phyloP scores from a whole-genome alignment of 2,113 vertebrate genomes.

The Rhinolophus ferrumequinum region DNA sequence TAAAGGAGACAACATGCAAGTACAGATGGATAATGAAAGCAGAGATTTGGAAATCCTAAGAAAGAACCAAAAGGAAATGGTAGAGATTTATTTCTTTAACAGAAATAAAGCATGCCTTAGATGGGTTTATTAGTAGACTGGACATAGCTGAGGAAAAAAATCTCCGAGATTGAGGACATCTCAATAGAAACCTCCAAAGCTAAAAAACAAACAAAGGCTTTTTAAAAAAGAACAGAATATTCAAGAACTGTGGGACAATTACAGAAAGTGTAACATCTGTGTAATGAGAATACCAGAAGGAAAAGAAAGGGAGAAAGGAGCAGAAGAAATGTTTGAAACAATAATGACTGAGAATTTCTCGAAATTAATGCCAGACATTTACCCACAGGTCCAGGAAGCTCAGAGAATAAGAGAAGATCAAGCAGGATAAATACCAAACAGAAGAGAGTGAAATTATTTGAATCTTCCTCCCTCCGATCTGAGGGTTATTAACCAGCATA shows the following conservation, averaged over 20 bases:
- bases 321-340: neutral
- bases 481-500: neutral
- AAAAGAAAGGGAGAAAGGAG: neutral
- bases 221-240: neutral
- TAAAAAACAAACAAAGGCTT: constrained; percentile 11
- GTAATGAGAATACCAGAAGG: neutral
- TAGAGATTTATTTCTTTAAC: neutral
- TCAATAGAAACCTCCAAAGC: neutral
- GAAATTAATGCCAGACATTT: neutral
- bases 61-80: neutral
- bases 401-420: neutral
- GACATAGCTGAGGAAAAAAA: neutral
- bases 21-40: neutral
- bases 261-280: neutral
- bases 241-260: neutral
- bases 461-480: neutral
- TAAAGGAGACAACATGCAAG: neutral
- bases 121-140: neutral
- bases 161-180: neutral
- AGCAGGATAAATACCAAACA: neutral
- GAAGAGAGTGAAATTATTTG: neutral
- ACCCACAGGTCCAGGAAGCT: neutral
- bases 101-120: neutral
- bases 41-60: neutral
- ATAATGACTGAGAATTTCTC: neutral